phyloP scores from a whole-genome alignment of 1,140 invertebrate genomes.

The Drosophila oshimai region DNA sequence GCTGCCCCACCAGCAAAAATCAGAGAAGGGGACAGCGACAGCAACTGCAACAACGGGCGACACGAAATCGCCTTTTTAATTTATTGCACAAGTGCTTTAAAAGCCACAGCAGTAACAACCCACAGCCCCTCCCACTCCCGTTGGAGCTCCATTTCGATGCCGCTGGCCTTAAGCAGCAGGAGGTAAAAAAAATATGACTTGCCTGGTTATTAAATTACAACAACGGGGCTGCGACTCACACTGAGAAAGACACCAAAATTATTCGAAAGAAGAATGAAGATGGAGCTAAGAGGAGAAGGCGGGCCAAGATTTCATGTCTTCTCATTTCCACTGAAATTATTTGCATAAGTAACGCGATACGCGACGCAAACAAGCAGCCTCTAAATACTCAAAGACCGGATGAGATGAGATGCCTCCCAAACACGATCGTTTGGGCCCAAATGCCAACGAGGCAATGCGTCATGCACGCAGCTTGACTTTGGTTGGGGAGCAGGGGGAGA shows the following conservation, averaged over 20 bases:
- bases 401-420: conserved; percentile 63
- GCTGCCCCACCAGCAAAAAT: conserved; percentile 1
- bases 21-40: conserved; percentile 33
- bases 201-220: conserved; percentile 79
- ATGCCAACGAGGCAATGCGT: conserved; percentile 71
- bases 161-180: conserved; percentile 66
- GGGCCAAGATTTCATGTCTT: conserved; percentile 57
- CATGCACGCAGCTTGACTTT: conserved; percentile 64
- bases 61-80: conserved; percentile 79
- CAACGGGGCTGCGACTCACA: conserved; percentile 61
- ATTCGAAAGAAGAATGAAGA: conserved; percentile 51
- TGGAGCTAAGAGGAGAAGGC: neutral
- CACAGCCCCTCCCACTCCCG: conserved; percentile 43
- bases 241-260: conserved; percentile 78
- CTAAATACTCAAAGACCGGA: conserved; percentile 38
- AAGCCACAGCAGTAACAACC: conserved; percentile 38
- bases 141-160: conserved; percentile 26
- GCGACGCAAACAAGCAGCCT: conserved; percentile 53
- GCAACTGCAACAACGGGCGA: conserved; percentile 56
- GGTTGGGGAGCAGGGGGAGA: neutral
- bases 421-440: conserved; percentile 68
- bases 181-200: conserved; percentile 75
- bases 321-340: conserved; percentile 75
- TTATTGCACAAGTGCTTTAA: conserved; percentile 81
- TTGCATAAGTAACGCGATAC: conserved; percentile 80